Base-by-base conservation (phyloP, 1,140 invertebrate genomes). In the Platyscapa corneri region DNA sequence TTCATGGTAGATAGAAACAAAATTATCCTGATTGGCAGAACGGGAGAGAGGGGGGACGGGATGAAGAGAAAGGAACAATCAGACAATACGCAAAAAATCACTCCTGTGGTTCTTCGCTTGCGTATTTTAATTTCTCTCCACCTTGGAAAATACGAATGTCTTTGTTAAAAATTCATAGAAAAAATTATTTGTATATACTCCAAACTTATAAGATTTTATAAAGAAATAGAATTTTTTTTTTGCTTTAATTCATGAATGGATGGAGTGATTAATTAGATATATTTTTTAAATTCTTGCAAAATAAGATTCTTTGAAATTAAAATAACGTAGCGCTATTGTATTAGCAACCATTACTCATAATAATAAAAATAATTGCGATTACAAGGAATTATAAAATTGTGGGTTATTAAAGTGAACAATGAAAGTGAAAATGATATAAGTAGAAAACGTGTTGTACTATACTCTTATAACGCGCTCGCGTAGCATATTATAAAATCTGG, bases 371-470 rank as follows among this genome's bases (percentile, higher is more conserved):
- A 53, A 53, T 14, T 60, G 56, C 3, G 23, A 60, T 60, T 27
- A 60, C 3, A 60, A 60, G 27, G 27, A 60, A 60, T 60, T 5
- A 27, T 60, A 27, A 60, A 27, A 27, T 23, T 60, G 14, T 23
- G 56, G 5, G 56, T 60, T 32, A 18, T 67, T 67, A 74, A 42
- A 42, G 1, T 10, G 37, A 74, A 74, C 20, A 74, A 74, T 42
- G 27, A 74, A n/a, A n/a, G 8, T 27, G 2, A 18, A 34, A 20
- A 32, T 27, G 70, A 3, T 74, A 74, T 42, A 42, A 74, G 42
- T 74, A 74, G 70, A 74, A 74, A 74, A 74, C 70, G 42, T 74
- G 37, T 74, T 74, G 37, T 74, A 39, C 70, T n/a, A 18, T n/a
- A 42, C 27, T 8, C 67, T 70, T 70, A 70, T 20, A 23, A 16